Conservation (phyloP, 92 coral and sea anemone species). For the Parazoanthus swiftii region DNA sequence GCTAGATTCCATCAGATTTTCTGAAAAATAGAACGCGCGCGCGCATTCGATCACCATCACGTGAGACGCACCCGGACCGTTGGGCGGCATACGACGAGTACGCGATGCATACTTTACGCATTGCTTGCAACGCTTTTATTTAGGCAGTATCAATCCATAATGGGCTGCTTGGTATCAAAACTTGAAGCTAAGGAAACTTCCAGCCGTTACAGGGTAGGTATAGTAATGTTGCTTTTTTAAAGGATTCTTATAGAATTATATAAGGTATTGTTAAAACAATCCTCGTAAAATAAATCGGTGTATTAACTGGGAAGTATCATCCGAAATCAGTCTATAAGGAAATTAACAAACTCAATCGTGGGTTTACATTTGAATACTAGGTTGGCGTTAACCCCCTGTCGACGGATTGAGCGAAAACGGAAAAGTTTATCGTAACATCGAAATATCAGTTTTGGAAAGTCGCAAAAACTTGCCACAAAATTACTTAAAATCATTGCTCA, state of each 20-base stretch:
- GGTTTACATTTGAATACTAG: not conserved
- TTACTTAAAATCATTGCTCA: too few relatives aligned
- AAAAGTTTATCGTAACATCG: not conserved
- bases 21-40: slow-evolving; percentile 11
- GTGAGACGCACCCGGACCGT: slow-evolving; percentile 29
- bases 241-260: too few relatives aligned
- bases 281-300: not conserved
- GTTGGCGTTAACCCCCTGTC: not conserved
- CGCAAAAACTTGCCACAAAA: not conserved
- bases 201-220: not conserved
- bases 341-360: not conserved
- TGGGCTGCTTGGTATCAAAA: slow-evolving; percentile 30
- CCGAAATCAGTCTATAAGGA: not conserved
- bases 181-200: not conserved
- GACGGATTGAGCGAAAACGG: not conserved
- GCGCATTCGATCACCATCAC: not conserved
- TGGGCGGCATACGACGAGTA: not conserved
- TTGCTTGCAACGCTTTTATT: not conserved
- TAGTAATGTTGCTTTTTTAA: not conserved
- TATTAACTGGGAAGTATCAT: not conserved
- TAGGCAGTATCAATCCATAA: not conserved
- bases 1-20: not conserved
- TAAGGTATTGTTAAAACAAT: not conserved
- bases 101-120: not conserved
- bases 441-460: not conserved